Evolutionary conservation across 2,888 invertebrate genomes (phyloP).

Genomic region (Lithophane semibrunnea): DNA sequence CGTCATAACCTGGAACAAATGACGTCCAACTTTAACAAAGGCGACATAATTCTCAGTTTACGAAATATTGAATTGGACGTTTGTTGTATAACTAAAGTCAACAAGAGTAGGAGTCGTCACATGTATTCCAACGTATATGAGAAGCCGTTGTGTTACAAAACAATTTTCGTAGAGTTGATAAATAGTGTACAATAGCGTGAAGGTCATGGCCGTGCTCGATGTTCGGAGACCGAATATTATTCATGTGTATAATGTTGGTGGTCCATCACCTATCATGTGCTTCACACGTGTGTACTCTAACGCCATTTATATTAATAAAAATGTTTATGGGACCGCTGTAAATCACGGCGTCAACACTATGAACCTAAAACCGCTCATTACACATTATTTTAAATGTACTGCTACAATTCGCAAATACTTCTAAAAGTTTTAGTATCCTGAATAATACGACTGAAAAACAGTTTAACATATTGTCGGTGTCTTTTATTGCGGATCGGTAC

Average conservation of each 20-base stretch:
- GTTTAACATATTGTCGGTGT: conserved; percentile 12
- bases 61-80: neutral
- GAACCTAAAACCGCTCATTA: conserved; percentile 2
- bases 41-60: neutral
- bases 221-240: conserved; percentile 25
- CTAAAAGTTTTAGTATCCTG: conserved; percentile 21
- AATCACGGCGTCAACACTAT: conserved; percentile 9
- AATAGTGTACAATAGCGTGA: conserved; percentile 45
- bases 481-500: conserved; percentile 13
- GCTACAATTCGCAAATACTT: conserved; percentile 8
- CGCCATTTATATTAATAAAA: conserved; percentile 29
- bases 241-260: conserved; percentile 22
- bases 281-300: conserved; percentile 62
- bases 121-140: conserved; percentile 21
- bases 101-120: conserved; percentile 24
- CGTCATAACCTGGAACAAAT: conserved; percentile 77
- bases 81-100: conserved; percentile 20
- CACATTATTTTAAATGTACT: conserved; percentile 15
- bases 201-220: conserved; percentile 28
- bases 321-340: conserved; percentile 22
- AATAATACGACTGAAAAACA: conserved; percentile 25
- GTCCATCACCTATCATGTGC: conserved; percentile 56
- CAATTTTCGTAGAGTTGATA: conserved; percentile 40
- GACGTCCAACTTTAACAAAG: conserved; percentile 26
- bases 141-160: conserved; percentile 22